Evolutionary conservation across 2,797 vertebrate genomes (phyloP).

Genomic region (Gadopsis marmoratus): DNA sequence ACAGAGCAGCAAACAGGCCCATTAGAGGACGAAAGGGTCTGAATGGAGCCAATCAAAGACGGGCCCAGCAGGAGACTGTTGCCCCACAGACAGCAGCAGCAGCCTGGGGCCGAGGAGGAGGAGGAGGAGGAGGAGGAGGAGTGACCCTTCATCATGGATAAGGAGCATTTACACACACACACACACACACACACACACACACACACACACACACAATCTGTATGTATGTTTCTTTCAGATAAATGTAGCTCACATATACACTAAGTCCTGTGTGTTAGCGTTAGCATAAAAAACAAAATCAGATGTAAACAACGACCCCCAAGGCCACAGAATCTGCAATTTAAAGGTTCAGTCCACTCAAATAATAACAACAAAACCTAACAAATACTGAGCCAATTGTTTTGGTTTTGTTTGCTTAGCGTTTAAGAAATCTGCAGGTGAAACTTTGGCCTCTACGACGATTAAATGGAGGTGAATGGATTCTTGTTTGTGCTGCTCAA

Average conservation of each 20-base stretch:
- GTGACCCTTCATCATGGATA: conserved; percentile 6
- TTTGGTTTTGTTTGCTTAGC: too few species aligned
- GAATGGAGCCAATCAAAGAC: conserved; percentile 84
- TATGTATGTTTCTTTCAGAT: not conserved
- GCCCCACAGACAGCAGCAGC: conserved; percentile 72
- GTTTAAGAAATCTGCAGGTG: too few species aligned
- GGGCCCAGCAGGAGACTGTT: conserved; percentile 67
- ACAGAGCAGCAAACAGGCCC: conserved; percentile 87
- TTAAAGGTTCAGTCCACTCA: not conserved
- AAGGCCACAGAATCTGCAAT: not conserved
- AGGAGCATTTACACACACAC: conserved; percentile 32
- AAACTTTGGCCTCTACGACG: too few species aligned
- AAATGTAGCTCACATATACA: not conserved
- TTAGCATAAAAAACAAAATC: too few species aligned
- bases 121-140: conserved; percentile 2
- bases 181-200: conserved; percentile 8
- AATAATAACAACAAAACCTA: not conserved
- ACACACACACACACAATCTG: not conserved
- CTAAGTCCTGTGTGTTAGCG: too few species aligned
- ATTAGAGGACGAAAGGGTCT: conserved; percentile 87
- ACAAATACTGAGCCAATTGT: too few species aligned
- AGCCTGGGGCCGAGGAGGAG: conserved; percentile 52
- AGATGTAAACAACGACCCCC: too few species aligned
- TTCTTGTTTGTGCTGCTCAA: too few species aligned
- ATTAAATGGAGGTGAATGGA: too few species aligned